These are phyloP conservation scores for Esox niger DNA, from an alignment of 2,113 vertebrate genomes.

Conservation along the genomic window DNA sequence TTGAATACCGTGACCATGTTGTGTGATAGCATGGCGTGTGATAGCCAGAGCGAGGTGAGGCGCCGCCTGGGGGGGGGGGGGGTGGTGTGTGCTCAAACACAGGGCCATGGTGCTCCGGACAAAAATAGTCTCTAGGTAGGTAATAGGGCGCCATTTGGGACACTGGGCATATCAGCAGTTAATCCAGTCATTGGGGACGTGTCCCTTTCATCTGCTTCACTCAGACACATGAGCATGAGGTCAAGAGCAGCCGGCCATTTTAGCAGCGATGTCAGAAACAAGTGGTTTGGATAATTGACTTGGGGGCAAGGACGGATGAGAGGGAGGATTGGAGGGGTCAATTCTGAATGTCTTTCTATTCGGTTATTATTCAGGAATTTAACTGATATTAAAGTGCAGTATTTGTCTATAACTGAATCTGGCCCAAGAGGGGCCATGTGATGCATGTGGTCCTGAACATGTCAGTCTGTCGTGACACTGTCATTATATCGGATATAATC, in stretches of 20 bases:
- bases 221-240: slow-evolving; percentile 8
- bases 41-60: neutral
- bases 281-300: slow-evolving; percentile 14
- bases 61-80: neutral
- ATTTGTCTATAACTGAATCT: too few species aligned
- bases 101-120: too few species aligned
- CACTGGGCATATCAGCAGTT: slow-evolving; percentile 5
- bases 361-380: too few species aligned
- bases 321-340: neutral
- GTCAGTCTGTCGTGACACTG: too few species aligned
- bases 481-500: too few species aligned
- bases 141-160: neutral
- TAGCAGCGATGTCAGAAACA: slow-evolving; percentile 9
- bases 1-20: neutral
- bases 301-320: neutral
- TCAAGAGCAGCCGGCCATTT: slow-evolving; percentile 6
- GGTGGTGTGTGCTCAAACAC: neutral
- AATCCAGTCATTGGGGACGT: neutral
- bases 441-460: too few species aligned
- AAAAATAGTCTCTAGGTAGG: too few species aligned
- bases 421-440: too few species aligned
- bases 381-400: too few species aligned
- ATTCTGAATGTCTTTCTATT: too few species aligned
- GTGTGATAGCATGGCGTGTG: slow-evolving; percentile 10
- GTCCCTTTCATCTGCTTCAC: slow-evolving; percentile 1